Base-by-base conservation (phyloP, 2,888 invertebrate species). In the Meteorus cinctellus region DNA sequence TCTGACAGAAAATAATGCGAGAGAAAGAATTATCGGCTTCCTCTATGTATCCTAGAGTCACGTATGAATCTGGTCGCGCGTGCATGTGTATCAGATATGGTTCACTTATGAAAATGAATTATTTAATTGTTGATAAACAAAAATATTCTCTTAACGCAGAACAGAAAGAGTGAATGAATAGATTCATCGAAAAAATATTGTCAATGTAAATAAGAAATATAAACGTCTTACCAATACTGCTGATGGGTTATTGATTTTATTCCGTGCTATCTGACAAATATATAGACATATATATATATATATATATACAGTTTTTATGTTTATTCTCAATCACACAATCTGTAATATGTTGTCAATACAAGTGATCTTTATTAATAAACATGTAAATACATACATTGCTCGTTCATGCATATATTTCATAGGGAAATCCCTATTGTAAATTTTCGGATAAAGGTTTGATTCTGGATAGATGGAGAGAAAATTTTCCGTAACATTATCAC, bases 211-310 rank as follows among this genome's bases (percentile, higher is more conserved):
- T 85, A 85, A 81, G 75, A 41, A 67, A 51, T 82, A 77, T 77
- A 79, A 81, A 48, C 82, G 84, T 84, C 83, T 78, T 84, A 85
- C 84, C 69, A 67, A 80, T 84, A 84, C 83, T 84, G 82, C 82
- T 85, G 83, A 84, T 80, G 83, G 82, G 80, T 80, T 77, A 78
- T 45, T 10, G 14, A 66, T 41, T 24, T 36, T 19, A 66, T 66
- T 66, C 41, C 24, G 34, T 24, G 41, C n/a, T 63, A 41, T n/a
- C 41, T 36, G 41, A 36, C 41, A 41, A n/a, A 66, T 41, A 24
- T 24, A 63, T 12, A 24, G 19, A 24, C 1, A 66, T 36, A 66
- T 24, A 63, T 27, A 31, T 5, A 31, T 27, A 24, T n/a, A 5
- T 3, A 63, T 2, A 63, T 14, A 63, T 29, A 63, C 41, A 19